phyloP scores from a whole-genome alignment of 2,113 vertebrate genomes.

The Rhegmatorhina hoffmannsi region DNA sequence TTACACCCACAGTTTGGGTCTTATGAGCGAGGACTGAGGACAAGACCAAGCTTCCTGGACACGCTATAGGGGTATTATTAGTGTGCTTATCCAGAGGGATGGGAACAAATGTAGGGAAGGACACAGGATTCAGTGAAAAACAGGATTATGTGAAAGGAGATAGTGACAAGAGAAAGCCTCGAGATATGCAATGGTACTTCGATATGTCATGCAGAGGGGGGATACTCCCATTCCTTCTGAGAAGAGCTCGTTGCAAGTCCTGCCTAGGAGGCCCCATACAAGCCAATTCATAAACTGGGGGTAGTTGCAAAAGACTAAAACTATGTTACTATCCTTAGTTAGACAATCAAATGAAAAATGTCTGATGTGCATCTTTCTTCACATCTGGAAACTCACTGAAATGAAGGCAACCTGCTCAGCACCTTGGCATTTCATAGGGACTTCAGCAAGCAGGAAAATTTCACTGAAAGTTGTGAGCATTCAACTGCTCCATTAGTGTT shows the following conservation, averaged over 20 bases:
- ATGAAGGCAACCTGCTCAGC: not conserved
- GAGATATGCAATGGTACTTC: not conserved
- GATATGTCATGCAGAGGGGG: not conserved
- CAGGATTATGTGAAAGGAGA: not conserved
- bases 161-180: not conserved
- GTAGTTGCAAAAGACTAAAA: not conserved
- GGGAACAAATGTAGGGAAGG: not conserved
- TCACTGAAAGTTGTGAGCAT: not conserved
- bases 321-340: not conserved
- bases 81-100: not conserved
- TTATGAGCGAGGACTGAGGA: not conserved
- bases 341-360: not conserved
- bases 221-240: not conserved
- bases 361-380: not conserved
- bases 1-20: not conserved
- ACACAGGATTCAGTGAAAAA: not conserved
- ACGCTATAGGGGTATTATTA: fast-evolving
- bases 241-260: not conserved
- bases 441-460: not conserved
- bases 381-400: not conserved
- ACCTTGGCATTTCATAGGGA: not conserved
- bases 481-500: not conserved
- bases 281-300: not conserved
- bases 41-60: not conserved
- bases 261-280: not conserved